Conservation (phyloP, 2,113 vertebrate genomes). For the Psilopogon haemacephalus region DNA sequence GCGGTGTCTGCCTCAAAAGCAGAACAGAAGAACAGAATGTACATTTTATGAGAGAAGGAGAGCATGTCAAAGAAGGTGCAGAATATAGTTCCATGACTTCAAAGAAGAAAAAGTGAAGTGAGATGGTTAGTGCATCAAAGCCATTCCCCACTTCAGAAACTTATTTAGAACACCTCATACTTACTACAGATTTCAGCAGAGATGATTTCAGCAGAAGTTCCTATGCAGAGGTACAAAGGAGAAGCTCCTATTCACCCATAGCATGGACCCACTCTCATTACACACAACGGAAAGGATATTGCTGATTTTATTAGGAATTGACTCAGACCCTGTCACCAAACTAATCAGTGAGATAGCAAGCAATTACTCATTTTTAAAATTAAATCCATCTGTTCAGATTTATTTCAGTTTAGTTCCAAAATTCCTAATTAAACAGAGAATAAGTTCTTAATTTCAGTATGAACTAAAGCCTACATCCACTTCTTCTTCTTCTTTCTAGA, state of each 20-base stretch:
- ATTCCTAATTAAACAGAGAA: background rate
- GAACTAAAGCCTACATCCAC: background rate
- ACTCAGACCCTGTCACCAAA: background rate
- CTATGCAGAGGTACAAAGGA: background rate
- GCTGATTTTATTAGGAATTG: background rate
- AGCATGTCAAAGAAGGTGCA: background rate
- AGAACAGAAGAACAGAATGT: background rate
- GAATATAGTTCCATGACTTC: background rate
- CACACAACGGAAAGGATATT: background rate
- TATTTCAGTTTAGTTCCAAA: background rate
- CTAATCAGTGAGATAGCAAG: background rate
- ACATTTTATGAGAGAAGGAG: background rate
- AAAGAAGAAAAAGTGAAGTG: background rate
- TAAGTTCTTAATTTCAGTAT: background rate
- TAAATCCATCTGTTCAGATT: background rate
- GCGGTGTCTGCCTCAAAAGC: background rate
- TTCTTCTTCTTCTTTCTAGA: background rate
- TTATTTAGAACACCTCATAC: background rate
- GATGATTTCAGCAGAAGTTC: background rate
- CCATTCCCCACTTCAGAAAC: background rate
- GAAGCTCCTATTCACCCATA: background rate
- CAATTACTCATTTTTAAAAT: background rate
- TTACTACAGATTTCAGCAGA: background rate
- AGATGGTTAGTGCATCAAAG: background rate
- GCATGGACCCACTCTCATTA: background rate